Percentiles rank a stretch among this genome's conserved stretches.
phyloP scores from a whole-genome alignment of 2,888 invertebrate genomes.

The Scotopteryx bipunctaria region DNA sequence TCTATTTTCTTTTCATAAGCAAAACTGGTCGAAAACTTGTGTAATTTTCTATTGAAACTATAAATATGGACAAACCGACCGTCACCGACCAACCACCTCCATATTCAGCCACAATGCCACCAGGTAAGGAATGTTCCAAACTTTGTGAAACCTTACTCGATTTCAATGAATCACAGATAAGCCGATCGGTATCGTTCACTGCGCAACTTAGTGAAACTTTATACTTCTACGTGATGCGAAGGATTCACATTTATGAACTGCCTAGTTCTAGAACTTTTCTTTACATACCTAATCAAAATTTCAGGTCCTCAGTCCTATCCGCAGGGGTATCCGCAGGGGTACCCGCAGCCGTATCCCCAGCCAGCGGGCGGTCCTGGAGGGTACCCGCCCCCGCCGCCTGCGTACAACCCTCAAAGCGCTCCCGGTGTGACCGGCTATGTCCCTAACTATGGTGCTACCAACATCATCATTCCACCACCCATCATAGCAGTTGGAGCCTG shows the following conservation, averaged over 20 bases:
- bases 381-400: conserved; percentile 81
- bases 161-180: conserved; percentile 63
- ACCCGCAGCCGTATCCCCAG: conserved; percentile 43
- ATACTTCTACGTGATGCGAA: conserved; percentile 8
- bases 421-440: conserved; percentile 73
- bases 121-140: conserved; percentile 51
- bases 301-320: conserved; percentile 47
- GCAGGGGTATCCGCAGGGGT: conserved; percentile 39
- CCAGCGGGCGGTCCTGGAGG: conserved; percentile 44
- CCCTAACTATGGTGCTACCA: conserved; percentile 85
- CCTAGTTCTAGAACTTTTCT: too few relatives aligned
- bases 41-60: background rate
- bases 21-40: conserved; percentile 22
- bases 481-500: conserved; percentile 94
- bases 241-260: background rate
- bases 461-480: conserved; percentile 87
- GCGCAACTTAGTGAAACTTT: conserved; percentile 40
- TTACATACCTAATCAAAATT: too few relatives aligned
- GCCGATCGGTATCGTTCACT: conserved; percentile 43
- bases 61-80: conserved; percentile 68
- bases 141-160: conserved; percentile 43
- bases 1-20: background rate
- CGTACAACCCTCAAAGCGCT: conserved; percentile 77
- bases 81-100: conserved; percentile 79
- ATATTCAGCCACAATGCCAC: conserved; percentile 71